phyloP scores from a whole-genome alignment of 2,888 invertebrate species.

The Cylindroiulus punctatus region DNA sequence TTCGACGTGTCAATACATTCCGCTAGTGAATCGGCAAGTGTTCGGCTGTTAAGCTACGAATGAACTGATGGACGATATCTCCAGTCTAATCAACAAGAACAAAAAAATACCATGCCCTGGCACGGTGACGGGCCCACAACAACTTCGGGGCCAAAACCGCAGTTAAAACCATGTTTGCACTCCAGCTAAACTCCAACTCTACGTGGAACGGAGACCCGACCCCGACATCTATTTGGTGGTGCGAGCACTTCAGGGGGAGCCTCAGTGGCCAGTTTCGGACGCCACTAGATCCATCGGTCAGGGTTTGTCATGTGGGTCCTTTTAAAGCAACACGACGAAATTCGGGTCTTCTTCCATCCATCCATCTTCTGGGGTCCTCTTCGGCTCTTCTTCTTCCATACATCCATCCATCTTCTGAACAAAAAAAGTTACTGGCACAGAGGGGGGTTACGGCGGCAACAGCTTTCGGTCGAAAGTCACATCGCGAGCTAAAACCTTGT shows the following conservation, averaged over 20 bases:
- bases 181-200: no score
- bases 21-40: no score
- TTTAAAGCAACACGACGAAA: constrained; percentile 13
- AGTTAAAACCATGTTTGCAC: no score
- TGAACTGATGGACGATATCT: no score
- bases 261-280: not conserved
- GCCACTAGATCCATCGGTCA: not conserved
- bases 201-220: no score
- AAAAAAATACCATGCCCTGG: no score
- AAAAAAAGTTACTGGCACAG: not conserved
- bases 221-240: not conserved
- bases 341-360: not conserved
- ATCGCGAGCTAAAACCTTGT: not conserved
- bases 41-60: no score
- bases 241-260: not conserved
- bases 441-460: not conserved
- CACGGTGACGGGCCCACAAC: no score
- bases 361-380: not conserved
- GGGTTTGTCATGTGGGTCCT: constrained; percentile 45
- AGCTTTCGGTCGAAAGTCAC: not conserved
- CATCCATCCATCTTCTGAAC: not conserved
- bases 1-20: no score
- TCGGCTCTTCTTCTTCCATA: no score
- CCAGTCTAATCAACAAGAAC: no score
- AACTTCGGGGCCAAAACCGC: no score